Evolutionary conservation across 2,888 invertebrate genomes (phyloP).

Genomic region (Xanthostigma xanthostigma): DNA sequence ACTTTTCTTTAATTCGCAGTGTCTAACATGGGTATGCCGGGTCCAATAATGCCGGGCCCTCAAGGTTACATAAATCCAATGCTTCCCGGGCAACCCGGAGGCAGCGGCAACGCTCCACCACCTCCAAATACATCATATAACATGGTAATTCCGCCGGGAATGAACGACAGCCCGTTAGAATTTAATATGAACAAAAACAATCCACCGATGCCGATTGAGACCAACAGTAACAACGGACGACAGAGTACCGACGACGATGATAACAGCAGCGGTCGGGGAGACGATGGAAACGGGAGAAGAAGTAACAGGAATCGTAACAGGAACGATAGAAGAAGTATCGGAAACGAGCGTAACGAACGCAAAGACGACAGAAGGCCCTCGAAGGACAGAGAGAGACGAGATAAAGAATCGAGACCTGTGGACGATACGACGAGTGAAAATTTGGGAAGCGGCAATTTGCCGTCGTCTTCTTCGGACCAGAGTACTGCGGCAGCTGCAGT

Average conservation of each 20-base stretch:
- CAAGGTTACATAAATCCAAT: constrained; percentile 5
- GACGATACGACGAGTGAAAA: constrained; percentile 2
- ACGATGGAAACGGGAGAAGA: constrained; percentile 14
- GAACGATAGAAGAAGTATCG: constrained; percentile 16
- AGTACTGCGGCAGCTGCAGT: constrained; percentile 13
- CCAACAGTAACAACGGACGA: constrained; percentile 26
- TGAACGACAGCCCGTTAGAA: constrained; percentile 45
- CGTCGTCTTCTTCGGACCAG: constrained; percentile 14
- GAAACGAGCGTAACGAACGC: constrained; percentile 24
- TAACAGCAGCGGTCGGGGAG: constrained; percentile 23
- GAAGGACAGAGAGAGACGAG: constrained; percentile 23
- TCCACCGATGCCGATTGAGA: constrained; percentile 36
- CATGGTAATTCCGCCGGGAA: constrained; percentile 22
- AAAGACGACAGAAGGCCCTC: constrained; percentile 29
- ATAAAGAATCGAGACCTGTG: constrained; percentile 13
- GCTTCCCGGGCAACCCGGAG: constrained; percentile 2
- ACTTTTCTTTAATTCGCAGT: constrained; percentile 3
- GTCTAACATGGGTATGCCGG: constrained; percentile 10
- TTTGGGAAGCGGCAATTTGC: constrained; percentile 12
- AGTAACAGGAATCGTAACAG: constrained; percentile 17
- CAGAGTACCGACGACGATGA: constrained; percentile 27
- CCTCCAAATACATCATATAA: not conserved
- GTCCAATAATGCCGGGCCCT: constrained; percentile 10
- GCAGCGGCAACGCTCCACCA: not conserved
- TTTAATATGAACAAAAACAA: constrained; percentile 46